Conservation (phyloP, 2,888 invertebrate species). For the Papilio gigon region DNA sequence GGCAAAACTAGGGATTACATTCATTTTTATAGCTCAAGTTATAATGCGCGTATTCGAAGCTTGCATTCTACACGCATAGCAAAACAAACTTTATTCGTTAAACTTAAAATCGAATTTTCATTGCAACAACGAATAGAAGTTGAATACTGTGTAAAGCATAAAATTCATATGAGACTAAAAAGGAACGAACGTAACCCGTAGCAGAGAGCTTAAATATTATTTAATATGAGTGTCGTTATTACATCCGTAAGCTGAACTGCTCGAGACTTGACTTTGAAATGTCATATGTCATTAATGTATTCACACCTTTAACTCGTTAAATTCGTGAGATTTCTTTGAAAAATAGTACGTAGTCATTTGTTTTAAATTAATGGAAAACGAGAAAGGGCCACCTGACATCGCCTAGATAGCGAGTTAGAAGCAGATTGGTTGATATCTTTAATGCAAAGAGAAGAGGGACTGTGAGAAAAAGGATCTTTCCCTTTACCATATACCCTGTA, state of each 20-base stretch:
- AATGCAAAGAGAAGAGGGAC: too few species aligned
- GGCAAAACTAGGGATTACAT: conserved; percentile 44
- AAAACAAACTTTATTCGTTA: conserved; percentile 27
- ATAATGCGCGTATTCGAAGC: conserved; percentile 42
- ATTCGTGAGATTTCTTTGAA: neutral
- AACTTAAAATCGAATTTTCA: conserved; percentile 22
- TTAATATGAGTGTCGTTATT: conserved; percentile 34
- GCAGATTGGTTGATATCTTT: too few species aligned
- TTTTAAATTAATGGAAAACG: too few species aligned
- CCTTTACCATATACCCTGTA: too few species aligned
- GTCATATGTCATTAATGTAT: neutral
- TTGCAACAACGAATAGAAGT: neutral
- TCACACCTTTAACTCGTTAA: neutral
- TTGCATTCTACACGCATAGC: conserved; percentile 31
- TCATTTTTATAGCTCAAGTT: conserved; percentile 44
- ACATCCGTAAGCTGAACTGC: conserved; percentile 5
- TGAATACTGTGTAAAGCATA: conserved; percentile 18
- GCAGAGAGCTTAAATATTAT: conserved; percentile 29
- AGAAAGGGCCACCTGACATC: too few species aligned
- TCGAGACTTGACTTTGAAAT: neutral
- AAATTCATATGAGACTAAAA: conserved; percentile 28
- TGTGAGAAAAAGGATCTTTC: too few species aligned
- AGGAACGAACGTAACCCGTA: conserved; percentile 23
- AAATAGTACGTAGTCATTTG: neutral
- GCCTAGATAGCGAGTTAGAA: too few species aligned